Conservation (phyloP, 2,113 vertebrate species). For the Noctilio leporinus region DNA sequence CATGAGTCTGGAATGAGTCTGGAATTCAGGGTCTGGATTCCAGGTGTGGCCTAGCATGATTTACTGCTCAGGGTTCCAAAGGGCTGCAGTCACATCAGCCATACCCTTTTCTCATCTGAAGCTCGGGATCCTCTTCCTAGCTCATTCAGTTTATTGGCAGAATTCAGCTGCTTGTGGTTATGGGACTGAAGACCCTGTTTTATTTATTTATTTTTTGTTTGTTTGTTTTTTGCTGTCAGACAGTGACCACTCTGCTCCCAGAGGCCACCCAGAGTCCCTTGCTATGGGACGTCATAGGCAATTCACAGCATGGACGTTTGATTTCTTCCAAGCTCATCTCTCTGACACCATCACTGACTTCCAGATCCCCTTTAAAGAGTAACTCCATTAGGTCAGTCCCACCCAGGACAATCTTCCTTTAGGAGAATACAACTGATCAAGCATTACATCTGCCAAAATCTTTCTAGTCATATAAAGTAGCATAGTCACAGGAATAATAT, state of each 20-base stretch:
- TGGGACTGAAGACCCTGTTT: neutral
- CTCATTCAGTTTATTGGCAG: neutral
- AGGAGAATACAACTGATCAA: neutral
- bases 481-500: neutral
- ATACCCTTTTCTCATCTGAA: neutral
- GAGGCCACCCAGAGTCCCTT: neutral
- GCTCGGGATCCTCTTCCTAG: neutral
- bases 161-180: neutral
- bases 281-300: neutral
- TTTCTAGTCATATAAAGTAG: neutral
- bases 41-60: neutral
- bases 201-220: too few species aligned
- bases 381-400: neutral
- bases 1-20: neutral
- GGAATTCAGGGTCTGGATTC: neutral
- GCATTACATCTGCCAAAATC: neutral
- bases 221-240: neutral
- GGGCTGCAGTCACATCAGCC: neutral
- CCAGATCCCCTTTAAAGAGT: neutral
- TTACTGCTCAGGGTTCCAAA: neutral
- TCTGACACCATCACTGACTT: neutral
- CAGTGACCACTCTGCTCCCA: neutral
- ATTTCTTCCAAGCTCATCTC: neutral
- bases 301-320: neutral
- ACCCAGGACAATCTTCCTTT: neutral